A percentile compares a stretch with the other conserved stretches of the same genome.
These are phyloP conservation scores for Idaea biselata DNA, from an alignment of 2,888 invertebrate genomes.

Conservation along the genomic window DNA sequence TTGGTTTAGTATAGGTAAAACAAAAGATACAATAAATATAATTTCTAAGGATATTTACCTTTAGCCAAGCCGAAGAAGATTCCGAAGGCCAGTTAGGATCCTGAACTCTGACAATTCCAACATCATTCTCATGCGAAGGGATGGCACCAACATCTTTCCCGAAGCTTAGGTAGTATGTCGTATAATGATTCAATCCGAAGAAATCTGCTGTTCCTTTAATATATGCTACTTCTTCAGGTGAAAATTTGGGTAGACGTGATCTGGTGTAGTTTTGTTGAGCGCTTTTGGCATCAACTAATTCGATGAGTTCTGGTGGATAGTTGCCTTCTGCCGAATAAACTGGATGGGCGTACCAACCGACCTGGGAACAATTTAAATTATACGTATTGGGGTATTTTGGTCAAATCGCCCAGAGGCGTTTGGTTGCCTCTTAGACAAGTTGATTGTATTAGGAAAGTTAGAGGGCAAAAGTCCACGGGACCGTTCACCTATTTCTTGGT, in stretches of 20 bases:
- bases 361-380: slow-evolving; percentile 40
- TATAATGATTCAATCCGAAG: slow-evolving; percentile 76
- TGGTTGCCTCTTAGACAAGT: no score
- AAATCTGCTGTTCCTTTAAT: slow-evolving; percentile 73
- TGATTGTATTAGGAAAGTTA: no score
- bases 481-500: no score
- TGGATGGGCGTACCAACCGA: slow-evolving; percentile 80
- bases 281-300: slow-evolving; percentile 77
- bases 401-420: no score
- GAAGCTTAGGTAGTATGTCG: slow-evolving; percentile 69
- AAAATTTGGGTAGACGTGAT: slow-evolving; percentile 81
- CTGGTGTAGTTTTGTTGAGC: slow-evolving; percentile 72
- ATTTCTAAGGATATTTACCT: slow-evolving; percentile 57
- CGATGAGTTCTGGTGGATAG: slow-evolving; percentile 78
- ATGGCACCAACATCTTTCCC: slow-evolving; percentile 63
- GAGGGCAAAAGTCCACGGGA: no score
- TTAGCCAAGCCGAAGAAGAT: slow-evolving; percentile 81
- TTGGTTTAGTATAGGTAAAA: neutral
- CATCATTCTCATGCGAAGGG: slow-evolving; percentile 82
- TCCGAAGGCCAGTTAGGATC: slow-evolving; percentile 82
- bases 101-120: slow-evolving; percentile 78
- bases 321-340: slow-evolving; percentile 78
- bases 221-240: slow-evolving; percentile 67
- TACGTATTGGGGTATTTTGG: neutral
- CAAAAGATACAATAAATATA: neutral